phyloP scores from a whole-genome alignment of 1,140 invertebrate species.

The Saccostrea glomerata region DNA sequence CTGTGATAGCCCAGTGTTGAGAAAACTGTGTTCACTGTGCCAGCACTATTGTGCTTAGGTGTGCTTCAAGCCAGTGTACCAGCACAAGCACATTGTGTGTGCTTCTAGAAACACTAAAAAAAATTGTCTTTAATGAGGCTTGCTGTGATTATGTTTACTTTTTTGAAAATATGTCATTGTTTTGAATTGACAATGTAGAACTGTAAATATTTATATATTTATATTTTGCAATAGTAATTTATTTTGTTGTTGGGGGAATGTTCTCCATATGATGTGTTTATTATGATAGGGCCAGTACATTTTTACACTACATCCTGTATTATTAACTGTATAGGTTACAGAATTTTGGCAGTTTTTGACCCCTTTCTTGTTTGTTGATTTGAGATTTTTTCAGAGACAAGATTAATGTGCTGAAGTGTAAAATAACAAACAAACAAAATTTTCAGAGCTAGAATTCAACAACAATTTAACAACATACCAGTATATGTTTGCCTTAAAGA shows the following conservation, averaged over 20 bases:
- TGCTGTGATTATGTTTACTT: slow-evolving; percentile 25
- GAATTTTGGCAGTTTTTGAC: no score
- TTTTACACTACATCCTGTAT: no score
- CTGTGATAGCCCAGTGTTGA: slow-evolving; percentile 16
- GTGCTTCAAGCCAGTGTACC: slow-evolving; percentile 14
- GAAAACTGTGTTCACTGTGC: neutral
- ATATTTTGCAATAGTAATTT: slow-evolving; percentile 33
- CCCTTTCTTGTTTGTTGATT: no score
- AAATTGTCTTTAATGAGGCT: neutral
- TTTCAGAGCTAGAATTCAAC: no score
- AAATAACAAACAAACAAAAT: no score
- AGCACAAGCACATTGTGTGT: neutral
- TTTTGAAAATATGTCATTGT: neutral
- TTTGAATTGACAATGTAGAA: slow-evolving; percentile 14
- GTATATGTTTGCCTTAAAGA: no score
- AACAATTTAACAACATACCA: no score
- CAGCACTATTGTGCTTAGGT: slow-evolving; percentile 6
- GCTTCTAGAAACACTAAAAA: neutral
- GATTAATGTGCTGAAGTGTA: no score
- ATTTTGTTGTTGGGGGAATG: slow-evolving; percentile 3
- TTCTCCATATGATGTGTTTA: neutral
- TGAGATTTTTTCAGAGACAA: no score
- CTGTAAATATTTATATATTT: slow-evolving; percentile 38
- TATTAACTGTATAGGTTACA: no score
- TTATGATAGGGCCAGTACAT: slow-evolving; percentile 5